Evolutionary conservation across 2,888 invertebrate genomes (phyloP), one percentile per base, ranked within the genome.

Genomic region (Chymomyza fuscimana): DNA sequence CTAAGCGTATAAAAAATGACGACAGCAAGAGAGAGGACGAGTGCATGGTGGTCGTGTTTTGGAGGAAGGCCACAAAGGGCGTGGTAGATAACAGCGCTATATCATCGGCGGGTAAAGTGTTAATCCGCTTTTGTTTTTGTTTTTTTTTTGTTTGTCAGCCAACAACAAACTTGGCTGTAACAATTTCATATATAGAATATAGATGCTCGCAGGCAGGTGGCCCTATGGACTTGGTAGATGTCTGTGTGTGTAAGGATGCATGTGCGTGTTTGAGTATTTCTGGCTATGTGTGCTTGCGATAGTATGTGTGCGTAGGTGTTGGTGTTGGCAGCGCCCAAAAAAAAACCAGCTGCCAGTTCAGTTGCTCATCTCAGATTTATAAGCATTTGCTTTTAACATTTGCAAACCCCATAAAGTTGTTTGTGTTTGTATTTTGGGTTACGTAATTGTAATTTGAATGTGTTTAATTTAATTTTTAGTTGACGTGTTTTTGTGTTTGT

Each of bases 401-500:
- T 69, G 19, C 19, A 19, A 19, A 19, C 19, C 19, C 19, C 19
- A 19, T 19, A 19, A 19, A 19, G 56, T 51, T 75, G 70, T 46
- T 46, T 46, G 40, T 46, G 40, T 46, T 46, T 46, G 40, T 59
- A 16, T 62, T 74, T 75, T 68, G 74, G 86, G 73, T 80, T 83
- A 86, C 86, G 79, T 86, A 85, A 85, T 85, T 87, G 79, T 80
- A 83, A 86, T 85, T 85, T 87, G 74, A 86, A 77, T 79, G 81
- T 81, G 73, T 87, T 87, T 86, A 86, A 87, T 87, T 79, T 77
- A 77, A 81, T 77, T 81, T 46, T 81, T 71, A 77, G 77, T 76
- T 73, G 77, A 71, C 70, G 58, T 50, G 60, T 50, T 70, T 25
- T 50, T 62, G 61, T 56, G 25, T 9, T 46, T 50, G 22, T 63